phyloP scores from a whole-genome alignment of 37 sponge, comb jelly and placozoan genomes.

The Beroe forskalii region DNA sequence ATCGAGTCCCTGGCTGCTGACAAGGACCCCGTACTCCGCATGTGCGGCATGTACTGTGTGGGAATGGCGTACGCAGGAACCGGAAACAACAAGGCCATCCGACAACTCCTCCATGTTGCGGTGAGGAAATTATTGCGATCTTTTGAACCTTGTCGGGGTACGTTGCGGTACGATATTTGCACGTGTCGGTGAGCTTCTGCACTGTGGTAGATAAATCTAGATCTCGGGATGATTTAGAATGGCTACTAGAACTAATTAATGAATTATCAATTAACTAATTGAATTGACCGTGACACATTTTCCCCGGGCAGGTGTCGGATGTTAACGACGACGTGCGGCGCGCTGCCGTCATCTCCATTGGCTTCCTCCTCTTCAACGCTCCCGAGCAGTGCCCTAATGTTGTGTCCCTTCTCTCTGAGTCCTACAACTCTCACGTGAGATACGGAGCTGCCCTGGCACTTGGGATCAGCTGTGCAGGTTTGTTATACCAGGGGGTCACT shows the following conservation, averaged over 20 bases:
- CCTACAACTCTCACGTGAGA: slow-evolving; percentile 96
- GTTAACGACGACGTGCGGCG: slow-evolving; percentile 95
- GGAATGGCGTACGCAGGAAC: slow-evolving; percentile 98
- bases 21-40: slow-evolving; percentile 84
- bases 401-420: slow-evolving; percentile 92
- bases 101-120: slow-evolving; percentile 86
- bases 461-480: slow-evolving; percentile 95
- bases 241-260: no score
- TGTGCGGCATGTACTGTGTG: slow-evolving; percentile 87
- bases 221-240: no score
- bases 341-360: slow-evolving; percentile 87
- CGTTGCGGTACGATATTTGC: no score
- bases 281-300: neutral
- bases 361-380: slow-evolving; percentile 88
- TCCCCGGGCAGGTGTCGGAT: slow-evolving; percentile 67
- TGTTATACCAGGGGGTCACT: no score
- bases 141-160: no score
- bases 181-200: no score
- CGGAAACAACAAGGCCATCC: slow-evolving; percentile 88
- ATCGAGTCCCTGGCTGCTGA: slow-evolving; percentile 74
- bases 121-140: no score
- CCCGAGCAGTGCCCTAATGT: slow-evolving; percentile 95
- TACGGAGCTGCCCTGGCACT: slow-evolving; percentile 95
- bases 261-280: neutral
- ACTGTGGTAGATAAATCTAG: no score